phyloP scores from a whole-genome alignment of 2,888 invertebrate genomes.

The Arenicola marina region DNA sequence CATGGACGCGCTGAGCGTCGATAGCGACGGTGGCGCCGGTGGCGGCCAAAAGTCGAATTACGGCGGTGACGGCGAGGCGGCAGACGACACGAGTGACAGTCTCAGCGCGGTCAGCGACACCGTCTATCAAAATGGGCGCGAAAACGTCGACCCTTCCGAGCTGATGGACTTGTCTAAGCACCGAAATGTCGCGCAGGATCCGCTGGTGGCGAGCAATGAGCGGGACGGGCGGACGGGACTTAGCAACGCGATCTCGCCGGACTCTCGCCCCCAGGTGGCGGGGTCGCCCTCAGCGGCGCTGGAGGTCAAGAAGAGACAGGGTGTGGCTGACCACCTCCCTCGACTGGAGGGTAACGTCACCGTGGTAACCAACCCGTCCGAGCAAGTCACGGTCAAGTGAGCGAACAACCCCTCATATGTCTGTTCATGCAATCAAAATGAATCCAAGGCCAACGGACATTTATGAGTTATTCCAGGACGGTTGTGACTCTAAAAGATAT shows the following conservation, averaged over 20 bases:
- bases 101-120: not conserved
- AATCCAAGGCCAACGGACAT: too few species aligned
- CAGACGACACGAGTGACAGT: conserved; percentile 7
- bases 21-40: not conserved
- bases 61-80: not conserved
- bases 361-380: not conserved
- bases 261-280: not conserved
- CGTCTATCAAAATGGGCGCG: not conserved
- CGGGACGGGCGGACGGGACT: too few species aligned
- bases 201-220: too few species aligned
- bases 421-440: too few species aligned
- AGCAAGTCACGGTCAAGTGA: not conserved
- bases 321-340: too few species aligned
- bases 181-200: too few species aligned
- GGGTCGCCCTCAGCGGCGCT: not conserved
- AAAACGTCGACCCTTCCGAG: not conserved
- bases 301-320: not conserved
- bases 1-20: not conserved
- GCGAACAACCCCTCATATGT: not conserved
- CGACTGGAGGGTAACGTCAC: not conserved
- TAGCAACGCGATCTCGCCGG: too few species aligned
- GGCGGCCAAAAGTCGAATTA: not conserved
- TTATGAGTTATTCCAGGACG: too few species aligned
- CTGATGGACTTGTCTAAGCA: too few species aligned
- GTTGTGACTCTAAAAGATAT: too few species aligned